Conservation (phyloP, 2,113 vertebrate genomes). For the Microtus ochrogaster region DNA sequence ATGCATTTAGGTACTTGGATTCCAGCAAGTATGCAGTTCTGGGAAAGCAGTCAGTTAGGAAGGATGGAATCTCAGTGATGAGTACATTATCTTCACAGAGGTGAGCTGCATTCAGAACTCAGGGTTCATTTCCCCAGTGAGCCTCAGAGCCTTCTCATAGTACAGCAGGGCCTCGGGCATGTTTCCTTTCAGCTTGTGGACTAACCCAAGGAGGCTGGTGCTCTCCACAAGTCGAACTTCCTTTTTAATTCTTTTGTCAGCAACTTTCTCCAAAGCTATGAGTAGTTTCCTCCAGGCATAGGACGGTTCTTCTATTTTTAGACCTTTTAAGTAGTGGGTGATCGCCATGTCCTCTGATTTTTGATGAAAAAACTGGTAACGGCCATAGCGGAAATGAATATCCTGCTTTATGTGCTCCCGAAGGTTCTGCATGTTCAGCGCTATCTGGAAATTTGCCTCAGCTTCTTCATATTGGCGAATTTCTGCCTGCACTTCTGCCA, state of each 20-base stretch:
- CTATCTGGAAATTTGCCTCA: conserved; percentile 4
- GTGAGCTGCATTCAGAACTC: background rate
- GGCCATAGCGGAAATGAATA: conserved; percentile 74
- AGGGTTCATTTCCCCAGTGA: background rate
- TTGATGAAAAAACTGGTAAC: conserved; percentile 72
- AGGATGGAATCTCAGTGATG: too few relatives aligned
- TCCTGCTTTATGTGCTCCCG: conserved; percentile 46
- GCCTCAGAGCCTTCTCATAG: conserved; percentile 79
- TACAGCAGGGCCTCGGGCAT: conserved; percentile 67
- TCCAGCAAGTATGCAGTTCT: background rate
- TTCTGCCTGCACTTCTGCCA: conserved; percentile 34
- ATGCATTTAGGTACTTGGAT: background rate
- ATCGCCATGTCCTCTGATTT: conserved; percentile 85
- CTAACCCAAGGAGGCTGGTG: conserved; percentile 68
- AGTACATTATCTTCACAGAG: background rate
- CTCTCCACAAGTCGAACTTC: background rate
- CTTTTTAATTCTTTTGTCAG: background rate
- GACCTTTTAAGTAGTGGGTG: conserved; percentile 79
- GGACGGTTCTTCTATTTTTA: conserved; percentile 74
- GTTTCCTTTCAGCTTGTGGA: conserved; percentile 68
- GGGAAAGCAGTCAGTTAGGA: background rate
- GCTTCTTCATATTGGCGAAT: background rate
- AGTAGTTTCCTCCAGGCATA: background rate
- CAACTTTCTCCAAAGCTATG: conserved; percentile 67
- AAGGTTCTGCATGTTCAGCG: background rate